Percentiles rank a stretch among this genome's conserved stretches.
These are phyloP conservation scores for Plebejus anna DNA, from an alignment of 2,888 invertebrate genomes.

Conservation along the genomic window DNA sequence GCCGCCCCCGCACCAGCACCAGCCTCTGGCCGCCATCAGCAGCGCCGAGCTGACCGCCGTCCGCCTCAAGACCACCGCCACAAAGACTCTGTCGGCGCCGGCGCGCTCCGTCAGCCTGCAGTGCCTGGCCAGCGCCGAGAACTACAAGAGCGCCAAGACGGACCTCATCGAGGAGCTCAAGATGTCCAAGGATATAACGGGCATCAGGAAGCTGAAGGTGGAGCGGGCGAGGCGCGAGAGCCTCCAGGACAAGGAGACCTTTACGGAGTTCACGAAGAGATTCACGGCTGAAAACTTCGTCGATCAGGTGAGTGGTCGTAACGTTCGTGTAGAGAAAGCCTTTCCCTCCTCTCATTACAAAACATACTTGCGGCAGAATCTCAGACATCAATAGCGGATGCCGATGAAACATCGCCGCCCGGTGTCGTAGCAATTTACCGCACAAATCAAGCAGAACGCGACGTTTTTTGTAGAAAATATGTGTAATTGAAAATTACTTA, in stretches of 20 bases:
- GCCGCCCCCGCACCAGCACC: slow-evolving; percentile 69
- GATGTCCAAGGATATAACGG: slow-evolving; percentile 94
- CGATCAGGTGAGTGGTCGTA: slow-evolving; percentile 85
- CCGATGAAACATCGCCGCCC: neutral
- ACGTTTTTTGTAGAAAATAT: slow-evolving; percentile 4
- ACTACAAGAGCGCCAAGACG: slow-evolving; percentile 87
- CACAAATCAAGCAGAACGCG: slow-evolving; percentile 2
- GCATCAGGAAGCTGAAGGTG: slow-evolving; percentile 95
- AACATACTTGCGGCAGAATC: slow-evolving; percentile 7
- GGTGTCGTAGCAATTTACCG: neutral
- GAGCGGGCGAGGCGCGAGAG: slow-evolving; percentile 92
- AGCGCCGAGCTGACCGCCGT: slow-evolving; percentile 93
- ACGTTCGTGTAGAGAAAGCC: slow-evolving; percentile 13
- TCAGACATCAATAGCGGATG: slow-evolving; percentile 1
- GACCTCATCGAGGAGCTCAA: slow-evolving; percentile 95
- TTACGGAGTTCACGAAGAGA: slow-evolving; percentile 90
- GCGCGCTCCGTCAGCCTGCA: slow-evolving; percentile 87
- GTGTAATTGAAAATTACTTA: neutral
- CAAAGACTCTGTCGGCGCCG: slow-evolving; percentile 92
- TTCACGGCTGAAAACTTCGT: slow-evolving; percentile 93
- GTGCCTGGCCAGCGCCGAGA: slow-evolving; percentile 82
- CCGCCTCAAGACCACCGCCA: slow-evolving; percentile 86
- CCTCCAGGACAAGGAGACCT: slow-evolving; percentile 89
- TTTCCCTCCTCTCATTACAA: slow-evolving; percentile 9
- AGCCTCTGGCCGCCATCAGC: slow-evolving; percentile 92